phyloP scores from a whole-genome alignment of 1,140 invertebrate species.

The Tenebrio molitor region DNA sequence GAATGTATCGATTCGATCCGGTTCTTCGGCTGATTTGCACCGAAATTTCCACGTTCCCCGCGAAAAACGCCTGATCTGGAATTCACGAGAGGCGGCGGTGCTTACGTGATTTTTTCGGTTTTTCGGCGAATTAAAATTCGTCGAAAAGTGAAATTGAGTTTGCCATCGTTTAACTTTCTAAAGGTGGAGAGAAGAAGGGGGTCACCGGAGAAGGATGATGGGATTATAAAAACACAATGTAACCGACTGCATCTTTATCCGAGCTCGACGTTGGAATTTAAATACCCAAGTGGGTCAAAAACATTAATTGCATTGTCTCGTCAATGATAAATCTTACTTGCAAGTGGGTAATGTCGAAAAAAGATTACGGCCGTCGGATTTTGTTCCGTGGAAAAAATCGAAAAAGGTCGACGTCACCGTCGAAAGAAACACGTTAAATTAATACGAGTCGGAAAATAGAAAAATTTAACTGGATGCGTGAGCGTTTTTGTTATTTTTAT shows the following conservation, averaged over 20 bases:
- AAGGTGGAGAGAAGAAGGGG: not conserved
- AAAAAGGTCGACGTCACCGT: too few relatives aligned
- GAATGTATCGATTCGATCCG: too few relatives aligned
- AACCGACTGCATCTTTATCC: not conserved
- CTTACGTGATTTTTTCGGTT: too few relatives aligned
- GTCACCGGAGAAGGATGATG: not conserved
- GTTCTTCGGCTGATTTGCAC: too few relatives aligned
- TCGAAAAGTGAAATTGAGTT: not conserved
- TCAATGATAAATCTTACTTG: not conserved
- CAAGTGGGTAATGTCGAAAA: not conserved
- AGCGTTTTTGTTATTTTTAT: too few relatives aligned
- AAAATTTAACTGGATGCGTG: too few relatives aligned
- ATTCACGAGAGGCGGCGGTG: too few relatives aligned
- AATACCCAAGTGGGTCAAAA: not conserved
- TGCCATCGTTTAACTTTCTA: not conserved
- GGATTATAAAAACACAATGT: not conserved
- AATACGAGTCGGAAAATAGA: too few relatives aligned
- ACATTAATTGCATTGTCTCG: not conserved
- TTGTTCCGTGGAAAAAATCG: not conserved
- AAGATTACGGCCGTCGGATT: too few relatives aligned
- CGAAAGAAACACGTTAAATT: too few relatives aligned
- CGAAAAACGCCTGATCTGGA: too few relatives aligned
- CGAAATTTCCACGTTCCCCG: too few relatives aligned
- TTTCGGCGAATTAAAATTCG: slow-evolving; percentile 3
- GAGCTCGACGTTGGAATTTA: not conserved